These are phyloP conservation scores for Rhombomys opimus DNA, from an alignment of 2,113 vertebrate genomes.

Conservation along the genomic window DNA sequence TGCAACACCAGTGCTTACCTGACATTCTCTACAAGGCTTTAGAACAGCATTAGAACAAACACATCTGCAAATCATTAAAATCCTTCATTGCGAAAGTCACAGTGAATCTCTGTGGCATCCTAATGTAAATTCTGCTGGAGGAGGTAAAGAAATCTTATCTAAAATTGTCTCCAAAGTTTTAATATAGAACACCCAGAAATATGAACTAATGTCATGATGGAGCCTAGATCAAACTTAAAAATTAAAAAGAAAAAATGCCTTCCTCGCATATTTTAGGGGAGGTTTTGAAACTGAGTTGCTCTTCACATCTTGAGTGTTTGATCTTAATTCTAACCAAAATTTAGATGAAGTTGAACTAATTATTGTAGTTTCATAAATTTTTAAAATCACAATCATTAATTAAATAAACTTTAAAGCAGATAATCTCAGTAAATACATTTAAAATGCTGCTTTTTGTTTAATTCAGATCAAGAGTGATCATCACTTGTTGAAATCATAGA, in stretches of 20 bases:
- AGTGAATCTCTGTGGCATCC: background rate
- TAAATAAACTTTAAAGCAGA: background rate
- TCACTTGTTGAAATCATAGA: background rate
- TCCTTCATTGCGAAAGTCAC: background rate
- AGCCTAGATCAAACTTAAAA: background rate
- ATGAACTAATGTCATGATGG: background rate
- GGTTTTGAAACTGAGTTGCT: background rate
- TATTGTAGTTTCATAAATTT: conserved; percentile 5
- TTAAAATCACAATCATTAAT: background rate
- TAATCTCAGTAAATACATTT: background rate
- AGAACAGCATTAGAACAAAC: background rate
- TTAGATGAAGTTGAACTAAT: background rate
- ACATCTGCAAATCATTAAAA: background rate
- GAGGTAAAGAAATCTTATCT: background rate
- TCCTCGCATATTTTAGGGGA: background rate
- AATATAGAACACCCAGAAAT: background rate
- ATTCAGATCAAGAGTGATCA: background rate
- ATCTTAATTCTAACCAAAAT: conserved; percentile 20
- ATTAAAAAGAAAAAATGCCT: background rate
- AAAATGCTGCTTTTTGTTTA: background rate
- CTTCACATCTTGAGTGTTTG: background rate
- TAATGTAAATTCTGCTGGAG: background rate
- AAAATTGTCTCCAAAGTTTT: background rate
- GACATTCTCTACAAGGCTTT: background rate
- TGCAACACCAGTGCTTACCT: background rate